Conservation (phyloP, 2,113 vertebrate genomes). For the Morone chrysops region DNA sequence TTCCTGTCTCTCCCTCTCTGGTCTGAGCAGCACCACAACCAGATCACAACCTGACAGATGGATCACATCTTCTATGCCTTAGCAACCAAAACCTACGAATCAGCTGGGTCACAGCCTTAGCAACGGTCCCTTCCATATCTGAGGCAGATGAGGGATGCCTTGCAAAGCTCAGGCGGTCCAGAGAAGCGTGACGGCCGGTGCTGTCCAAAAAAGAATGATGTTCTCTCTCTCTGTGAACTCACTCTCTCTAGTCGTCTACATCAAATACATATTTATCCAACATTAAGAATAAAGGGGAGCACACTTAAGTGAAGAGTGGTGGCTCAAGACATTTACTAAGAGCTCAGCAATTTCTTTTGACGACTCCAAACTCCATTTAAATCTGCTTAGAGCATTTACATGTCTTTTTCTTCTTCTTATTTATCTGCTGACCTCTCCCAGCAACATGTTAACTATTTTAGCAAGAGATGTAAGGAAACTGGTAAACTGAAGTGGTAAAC, state of each 20-base stretch:
- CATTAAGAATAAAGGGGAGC: constrained; percentile 1
- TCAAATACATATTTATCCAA: constrained; percentile 17
- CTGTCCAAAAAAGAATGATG: constrained; percentile 6
- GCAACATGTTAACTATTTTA: constrained; percentile 39
- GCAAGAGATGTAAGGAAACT: constrained; percentile 42
- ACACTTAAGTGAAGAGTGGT: constrained; percentile 5
- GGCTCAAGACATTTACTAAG: constrained; percentile 12
- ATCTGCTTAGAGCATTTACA: constrained; percentile 30
- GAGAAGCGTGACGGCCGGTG: constrained; percentile 8
- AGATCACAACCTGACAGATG: constrained; percentile 47
- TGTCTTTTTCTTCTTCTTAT: background rate
- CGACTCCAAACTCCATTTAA: constrained; percentile 29
- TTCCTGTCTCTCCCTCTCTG: background rate
- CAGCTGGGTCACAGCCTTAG: constrained; percentile 49
- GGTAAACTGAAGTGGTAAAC: constrained; percentile 43
- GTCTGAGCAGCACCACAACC: constrained; percentile 11
- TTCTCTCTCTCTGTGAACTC: background rate
- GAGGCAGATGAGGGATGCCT: constrained; percentile 35
- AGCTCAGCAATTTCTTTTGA: constrained; percentile 45
- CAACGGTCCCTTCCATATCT: constrained; percentile 29
- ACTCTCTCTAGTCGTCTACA: background rate
- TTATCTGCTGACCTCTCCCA: constrained; percentile 26
- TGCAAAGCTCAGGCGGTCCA: background rate
- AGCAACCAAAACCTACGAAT: constrained; percentile 46
- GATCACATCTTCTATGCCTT: constrained; percentile 34